Base-by-base conservation (phyloP, 2,888 invertebrate species). In the Silvanus unidentatus region DNA sequence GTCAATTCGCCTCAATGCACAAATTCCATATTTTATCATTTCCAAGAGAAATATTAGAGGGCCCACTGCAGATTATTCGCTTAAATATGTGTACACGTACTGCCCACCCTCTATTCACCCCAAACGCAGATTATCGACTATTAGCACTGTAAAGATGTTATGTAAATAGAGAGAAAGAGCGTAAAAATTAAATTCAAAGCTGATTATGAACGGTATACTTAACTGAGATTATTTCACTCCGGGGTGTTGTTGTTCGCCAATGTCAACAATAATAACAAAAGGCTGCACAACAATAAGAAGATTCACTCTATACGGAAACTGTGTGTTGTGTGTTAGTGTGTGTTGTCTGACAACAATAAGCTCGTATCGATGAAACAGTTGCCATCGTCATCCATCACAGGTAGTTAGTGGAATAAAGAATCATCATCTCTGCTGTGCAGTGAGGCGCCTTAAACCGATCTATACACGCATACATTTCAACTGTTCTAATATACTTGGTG, bases 141-240 rank as follows among this genome's bases (percentile, higher is more conserved):
- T n/a, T 12, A 32, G n/a, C 5, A 12, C 10, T 22, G 22, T 22
- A 22, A 22, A 22, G n/a, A n/a, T n/a, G n/a, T n/a, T n/a, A 22
- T 22, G 22, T 22, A 22, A 22, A 22, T 22, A 22, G 22, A 22
- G 22, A 22, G 22, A 22, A 22, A 22, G 22, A 22, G 22, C 22
- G 22, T 22, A 39, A 14, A 39, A 44, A 22, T 32, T 43, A 49
- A 50, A 47, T 46, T 48, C 50, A 66, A 65, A 68, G 65, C 65
- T 64, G 66, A 68, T 68, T 68, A 66, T 37, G 37, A 15, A 37
- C 16, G 52, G 53, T 52, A 54, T 62, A 60, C 59, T 60, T 62
- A 60, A 62, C 58, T 49, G 53, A 65, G 68, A 68, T 69, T 68
- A 68, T 63, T 64, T 62, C 69, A 65, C 69, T 59, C 58, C 64